These are phyloP conservation scores for Illadopsis cleaveri DNA, from an alignment of 2,113 vertebrate genomes.

Conservation along the genomic window DNA sequence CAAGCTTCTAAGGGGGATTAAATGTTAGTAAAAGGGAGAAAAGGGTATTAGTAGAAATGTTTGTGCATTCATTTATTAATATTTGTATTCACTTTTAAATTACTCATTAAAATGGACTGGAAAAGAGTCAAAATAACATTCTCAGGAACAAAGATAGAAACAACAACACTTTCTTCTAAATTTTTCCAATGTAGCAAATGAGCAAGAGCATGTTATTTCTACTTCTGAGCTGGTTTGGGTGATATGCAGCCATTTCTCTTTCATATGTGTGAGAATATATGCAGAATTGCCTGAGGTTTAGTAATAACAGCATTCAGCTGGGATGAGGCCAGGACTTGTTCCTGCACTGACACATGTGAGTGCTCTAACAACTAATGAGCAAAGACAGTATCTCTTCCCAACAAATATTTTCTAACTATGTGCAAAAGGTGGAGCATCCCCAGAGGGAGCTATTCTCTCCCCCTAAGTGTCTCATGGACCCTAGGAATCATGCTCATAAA, in stretches of 20 bases:
- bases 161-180: not conserved
- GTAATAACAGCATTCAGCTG: not conserved
- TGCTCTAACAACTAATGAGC: not conserved
- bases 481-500: not conserved
- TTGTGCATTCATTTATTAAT: not conserved
- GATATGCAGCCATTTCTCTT: not conserved
- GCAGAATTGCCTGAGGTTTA: not conserved
- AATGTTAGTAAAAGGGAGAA: not conserved
- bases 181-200: not conserved
- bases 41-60: not conserved
- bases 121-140: not conserved
- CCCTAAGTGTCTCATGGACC: not conserved
- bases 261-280: not conserved
- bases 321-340: not conserved
- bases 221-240: not conserved
- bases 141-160: not conserved
- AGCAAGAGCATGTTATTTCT: not conserved
- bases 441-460: not conserved
- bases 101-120: not conserved
- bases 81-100: not conserved
- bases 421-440: not conserved
- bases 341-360: rapidly evolving
- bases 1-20: not conserved
- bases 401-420: not conserved
- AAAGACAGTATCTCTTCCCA: not conserved